These are phyloP conservation scores for Pseudopodoces humilis DNA, from an alignment of 2,113 vertebrate genomes.

Conservation along the genomic window DNA sequence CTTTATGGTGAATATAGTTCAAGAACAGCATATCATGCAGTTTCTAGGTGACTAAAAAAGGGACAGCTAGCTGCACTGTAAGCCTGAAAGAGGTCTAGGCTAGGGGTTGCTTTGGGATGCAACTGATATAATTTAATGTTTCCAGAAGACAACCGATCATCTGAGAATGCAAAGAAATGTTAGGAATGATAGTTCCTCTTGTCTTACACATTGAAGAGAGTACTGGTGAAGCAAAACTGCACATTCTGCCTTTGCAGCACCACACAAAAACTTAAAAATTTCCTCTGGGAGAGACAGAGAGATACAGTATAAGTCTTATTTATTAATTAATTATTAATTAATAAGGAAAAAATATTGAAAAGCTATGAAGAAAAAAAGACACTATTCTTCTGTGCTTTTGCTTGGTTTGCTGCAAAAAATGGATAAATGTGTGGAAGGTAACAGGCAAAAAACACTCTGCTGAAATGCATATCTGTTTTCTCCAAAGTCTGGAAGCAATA, in stretches of 20 bases:
- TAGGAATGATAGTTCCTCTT: not conserved
- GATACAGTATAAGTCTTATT: not conserved
- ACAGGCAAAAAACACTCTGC: not conserved
- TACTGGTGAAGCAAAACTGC: not conserved
- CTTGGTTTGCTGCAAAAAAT: not conserved
- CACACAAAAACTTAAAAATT: not conserved
- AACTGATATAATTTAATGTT: not conserved
- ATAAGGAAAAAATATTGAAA: not conserved
- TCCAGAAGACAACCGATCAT: not conserved
- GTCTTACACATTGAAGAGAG: not conserved
- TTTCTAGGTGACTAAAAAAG: not conserved
- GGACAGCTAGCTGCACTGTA: not conserved
- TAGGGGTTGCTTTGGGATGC: not conserved
- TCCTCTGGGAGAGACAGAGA: not conserved
- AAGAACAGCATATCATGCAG: not conserved
- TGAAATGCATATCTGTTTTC: not conserved
- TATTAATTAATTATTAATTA: too few relatives aligned
- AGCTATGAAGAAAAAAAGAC: not conserved
- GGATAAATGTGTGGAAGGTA: not conserved
- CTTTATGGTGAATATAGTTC: not conserved
- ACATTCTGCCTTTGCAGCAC: not conserved
- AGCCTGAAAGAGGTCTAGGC: not conserved
- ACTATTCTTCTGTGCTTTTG: not conserved
- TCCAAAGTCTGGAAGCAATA: not conserved
- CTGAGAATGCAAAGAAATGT: not conserved